Conservation (phyloP, 2,113 vertebrate species). For the Alligator mississippiensis region DNA sequence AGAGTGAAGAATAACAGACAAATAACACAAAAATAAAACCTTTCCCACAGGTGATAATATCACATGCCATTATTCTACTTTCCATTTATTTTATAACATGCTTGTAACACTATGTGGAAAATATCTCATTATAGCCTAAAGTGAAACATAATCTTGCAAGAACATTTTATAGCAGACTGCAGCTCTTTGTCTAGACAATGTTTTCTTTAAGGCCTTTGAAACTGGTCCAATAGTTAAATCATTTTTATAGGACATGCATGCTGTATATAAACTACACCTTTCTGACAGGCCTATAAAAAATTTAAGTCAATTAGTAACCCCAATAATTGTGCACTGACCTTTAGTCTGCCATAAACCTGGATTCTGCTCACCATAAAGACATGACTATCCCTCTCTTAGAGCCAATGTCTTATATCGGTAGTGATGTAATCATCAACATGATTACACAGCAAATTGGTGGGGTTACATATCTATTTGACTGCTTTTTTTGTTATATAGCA, state of each 20-base stretch:
- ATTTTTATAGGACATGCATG: conserved; percentile 41
- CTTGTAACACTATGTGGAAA: background rate
- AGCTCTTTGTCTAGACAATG: conserved; percentile 34
- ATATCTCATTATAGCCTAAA: background rate
- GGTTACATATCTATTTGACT: background rate
- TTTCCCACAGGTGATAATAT: background rate
- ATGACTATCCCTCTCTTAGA: background rate
- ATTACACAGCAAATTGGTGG: background rate
- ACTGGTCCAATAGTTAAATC: conserved; percentile 50
- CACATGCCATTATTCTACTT: background rate
- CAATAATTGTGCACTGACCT: conserved; percentile 57
- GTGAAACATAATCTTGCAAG: conserved; percentile 3
- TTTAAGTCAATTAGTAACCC: conserved; percentile 71
- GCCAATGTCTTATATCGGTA: background rate
- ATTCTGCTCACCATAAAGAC: conserved; percentile 1
- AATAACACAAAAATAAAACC: background rate
- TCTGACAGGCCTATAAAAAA: conserved; percentile 67
- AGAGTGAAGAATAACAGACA: background rate
- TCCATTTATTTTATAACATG: background rate
- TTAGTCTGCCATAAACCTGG: conserved; percentile 40
- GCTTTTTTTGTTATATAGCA: background rate
- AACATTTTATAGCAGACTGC: background rate
- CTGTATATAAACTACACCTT: conserved; percentile 14
- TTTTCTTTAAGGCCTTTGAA: conserved; percentile 64
- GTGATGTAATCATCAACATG: background rate